These are phyloP conservation scores for Notodonta dromedarius DNA, from an alignment of 2,888 invertebrate genomes.

Conservation along the genomic window DNA sequence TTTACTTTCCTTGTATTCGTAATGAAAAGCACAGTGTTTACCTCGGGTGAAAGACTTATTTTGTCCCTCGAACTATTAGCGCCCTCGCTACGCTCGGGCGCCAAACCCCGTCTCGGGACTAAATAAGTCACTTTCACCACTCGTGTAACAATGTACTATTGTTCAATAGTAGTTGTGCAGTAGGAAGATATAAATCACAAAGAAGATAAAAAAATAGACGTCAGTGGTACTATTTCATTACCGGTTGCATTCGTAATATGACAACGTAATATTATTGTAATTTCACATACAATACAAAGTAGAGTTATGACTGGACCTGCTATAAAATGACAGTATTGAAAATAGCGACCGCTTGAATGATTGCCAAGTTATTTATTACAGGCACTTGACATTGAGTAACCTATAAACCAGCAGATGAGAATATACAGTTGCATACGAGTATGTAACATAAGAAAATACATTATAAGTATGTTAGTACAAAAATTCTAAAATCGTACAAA, in stretches of 20 bases:
- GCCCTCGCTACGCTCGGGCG: too few relatives aligned
- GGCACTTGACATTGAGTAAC: conserved; percentile 4
- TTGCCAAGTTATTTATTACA: not conserved
- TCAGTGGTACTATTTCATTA: not conserved
- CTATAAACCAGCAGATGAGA: not conserved
- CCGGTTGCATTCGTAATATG: not conserved
- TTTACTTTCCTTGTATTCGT: too few relatives aligned
- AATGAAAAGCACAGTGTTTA: too few relatives aligned
- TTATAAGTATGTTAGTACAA: too few relatives aligned
- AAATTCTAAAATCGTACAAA: too few relatives aligned
- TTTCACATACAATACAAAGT: not conserved
- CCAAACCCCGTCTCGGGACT: too few relatives aligned
- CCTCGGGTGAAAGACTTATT: too few relatives aligned
- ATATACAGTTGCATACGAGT: not conserved
- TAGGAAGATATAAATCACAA: not conserved
- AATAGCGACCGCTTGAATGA: not conserved
- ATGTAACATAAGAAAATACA: too few relatives aligned
- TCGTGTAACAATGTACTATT: too few relatives aligned
- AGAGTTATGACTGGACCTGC: not conserved
- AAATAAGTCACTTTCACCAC: too few relatives aligned
- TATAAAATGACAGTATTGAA: not conserved
- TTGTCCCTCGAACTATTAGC: too few relatives aligned
- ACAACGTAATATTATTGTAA: not conserved
- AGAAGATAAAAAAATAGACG: not conserved
- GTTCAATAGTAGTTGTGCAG: too few relatives aligned